phyloP scores from a whole-genome alignment of 2,888 invertebrate species.

The Drosophila hamatofila region DNA sequence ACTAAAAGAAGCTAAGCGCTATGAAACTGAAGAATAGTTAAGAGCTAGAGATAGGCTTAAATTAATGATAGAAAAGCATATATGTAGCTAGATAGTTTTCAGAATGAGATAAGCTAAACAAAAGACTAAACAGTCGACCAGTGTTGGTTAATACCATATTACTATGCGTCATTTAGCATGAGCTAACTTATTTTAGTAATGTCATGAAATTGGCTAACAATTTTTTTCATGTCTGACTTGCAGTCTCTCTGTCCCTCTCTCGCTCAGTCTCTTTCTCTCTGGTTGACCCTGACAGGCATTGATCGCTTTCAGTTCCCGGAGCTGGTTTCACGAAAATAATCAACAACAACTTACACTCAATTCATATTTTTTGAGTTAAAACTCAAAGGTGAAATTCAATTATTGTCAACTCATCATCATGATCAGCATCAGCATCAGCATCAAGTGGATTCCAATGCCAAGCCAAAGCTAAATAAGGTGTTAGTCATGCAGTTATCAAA shows the following conservation, averaged over 20 bases:
- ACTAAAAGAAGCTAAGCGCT: constrained; percentile 36
- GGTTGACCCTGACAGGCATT: constrained; percentile 30
- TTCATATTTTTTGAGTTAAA: constrained; percentile 27
- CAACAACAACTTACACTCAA: neutral
- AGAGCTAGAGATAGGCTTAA: constrained; percentile 26
- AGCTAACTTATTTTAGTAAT: constrained; percentile 21
- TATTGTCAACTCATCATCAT: constrained; percentile 32
- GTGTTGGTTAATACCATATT: constrained; percentile 5
- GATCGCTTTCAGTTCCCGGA: constrained; percentile 25
- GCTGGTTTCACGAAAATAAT: constrained; percentile 32
- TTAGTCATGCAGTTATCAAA: constrained; percentile 65
- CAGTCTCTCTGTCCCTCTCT: constrained; percentile 3
- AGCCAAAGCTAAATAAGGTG: constrained; percentile 39
- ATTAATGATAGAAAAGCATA: constrained; percentile 15
- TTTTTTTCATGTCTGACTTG: constrained; percentile 1
- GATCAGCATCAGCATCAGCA: constrained; percentile 8
- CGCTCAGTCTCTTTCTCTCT: neutral
- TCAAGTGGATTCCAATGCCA: constrained; percentile 57
- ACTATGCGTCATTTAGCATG: constrained; percentile 35
- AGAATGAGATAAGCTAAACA: constrained; percentile 2
- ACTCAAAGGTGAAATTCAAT: constrained; percentile 65
- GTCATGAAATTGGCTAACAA: constrained; percentile 12
- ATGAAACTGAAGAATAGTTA: neutral
- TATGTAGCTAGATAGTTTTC: neutral
- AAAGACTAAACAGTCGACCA: constrained; percentile 25